A percentile compares a stretch with the other conserved stretches of the same genome.
Conservation (phyloP, 2,797 vertebrate species). For the Choloepus didactylus region DNA sequence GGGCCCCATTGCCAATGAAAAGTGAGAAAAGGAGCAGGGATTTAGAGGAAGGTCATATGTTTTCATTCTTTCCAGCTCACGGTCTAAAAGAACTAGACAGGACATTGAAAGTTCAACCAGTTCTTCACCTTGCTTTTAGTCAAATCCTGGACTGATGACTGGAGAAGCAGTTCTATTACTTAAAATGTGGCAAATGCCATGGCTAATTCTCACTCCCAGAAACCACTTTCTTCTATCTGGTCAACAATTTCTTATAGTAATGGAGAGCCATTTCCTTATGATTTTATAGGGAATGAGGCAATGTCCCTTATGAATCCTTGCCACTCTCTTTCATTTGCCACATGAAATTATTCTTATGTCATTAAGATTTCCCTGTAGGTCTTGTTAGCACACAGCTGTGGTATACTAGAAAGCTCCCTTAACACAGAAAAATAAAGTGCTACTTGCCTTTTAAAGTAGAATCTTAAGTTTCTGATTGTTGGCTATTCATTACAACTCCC, state of each 20-base stretch:
- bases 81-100: constrained; percentile 34
- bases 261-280: not conserved
- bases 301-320: not conserved
- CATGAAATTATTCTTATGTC: not conserved
- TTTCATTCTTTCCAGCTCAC: constrained; percentile 55
- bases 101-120: constrained; percentile 36
- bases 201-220: not conserved
- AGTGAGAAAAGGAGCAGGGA: constrained; percentile 27
- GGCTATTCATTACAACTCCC: not conserved
- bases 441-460: constrained; percentile 10
- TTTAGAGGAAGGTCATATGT: constrained; percentile 61
- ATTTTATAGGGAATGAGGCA: constrained; percentile 6
- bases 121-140: not conserved
- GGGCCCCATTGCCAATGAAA: constrained; percentile 45
- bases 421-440: not conserved
- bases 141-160: not conserved
- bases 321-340: not conserved
- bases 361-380: not conserved
- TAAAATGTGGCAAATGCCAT: not conserved
- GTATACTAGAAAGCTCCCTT: not conserved
- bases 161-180: not conserved
- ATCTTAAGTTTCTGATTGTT: not conserved
- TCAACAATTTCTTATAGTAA: not conserved
- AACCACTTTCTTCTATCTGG: not conserved
- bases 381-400: not conserved